A percentile compares a stretch with the other conserved stretches of the same genome.
phyloP scores from a whole-genome alignment of 1,140 invertebrate genomes.

The Drosophila arawakana region DNA sequence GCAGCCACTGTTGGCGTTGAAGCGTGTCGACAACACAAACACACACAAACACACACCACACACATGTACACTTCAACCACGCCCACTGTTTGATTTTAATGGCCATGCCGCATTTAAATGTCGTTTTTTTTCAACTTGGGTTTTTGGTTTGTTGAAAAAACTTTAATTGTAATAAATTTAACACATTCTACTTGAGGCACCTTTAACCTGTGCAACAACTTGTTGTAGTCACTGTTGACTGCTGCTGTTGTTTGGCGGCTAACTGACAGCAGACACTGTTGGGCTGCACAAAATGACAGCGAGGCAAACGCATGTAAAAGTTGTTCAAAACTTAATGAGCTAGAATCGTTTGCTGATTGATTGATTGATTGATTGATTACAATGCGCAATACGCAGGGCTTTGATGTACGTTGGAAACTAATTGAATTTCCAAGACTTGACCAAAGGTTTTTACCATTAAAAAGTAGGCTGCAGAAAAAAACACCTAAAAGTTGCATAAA shows the following conservation, averaged over 20 bases:
- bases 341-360: not conserved
- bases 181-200: slow-evolving; percentile 55
- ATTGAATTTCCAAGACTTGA: not conserved
- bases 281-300: not conserved
- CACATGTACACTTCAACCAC: slow-evolving; percentile 5
- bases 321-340: slow-evolving; percentile 10
- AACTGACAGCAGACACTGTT: slow-evolving; percentile 24
- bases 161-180: slow-evolving; percentile 79
- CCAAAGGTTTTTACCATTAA: not conserved
- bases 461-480: too few relatives aligned
- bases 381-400: not conserved
- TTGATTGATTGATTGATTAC: not conserved
- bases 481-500: too few relatives aligned
- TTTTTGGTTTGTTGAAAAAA: slow-evolving; percentile 25
- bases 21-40: slow-evolving; percentile 38
- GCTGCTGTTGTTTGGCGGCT: not conserved
- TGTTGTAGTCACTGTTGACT: slow-evolving; percentile 36
- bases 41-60: slow-evolving; percentile 1
- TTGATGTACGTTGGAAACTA: not conserved
- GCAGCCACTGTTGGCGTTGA: slow-evolving; percentile 47
- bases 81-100: slow-evolving; percentile 32
- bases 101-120: slow-evolving; percentile 70
- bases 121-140: slow-evolving; percentile 13
- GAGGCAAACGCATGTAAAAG: not conserved
- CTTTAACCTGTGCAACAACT: slow-evolving; percentile 54